Conservation (phyloP, 30 jellyfish, hydroid and myxozoan species). For the Aurelia sp. region DNA sequence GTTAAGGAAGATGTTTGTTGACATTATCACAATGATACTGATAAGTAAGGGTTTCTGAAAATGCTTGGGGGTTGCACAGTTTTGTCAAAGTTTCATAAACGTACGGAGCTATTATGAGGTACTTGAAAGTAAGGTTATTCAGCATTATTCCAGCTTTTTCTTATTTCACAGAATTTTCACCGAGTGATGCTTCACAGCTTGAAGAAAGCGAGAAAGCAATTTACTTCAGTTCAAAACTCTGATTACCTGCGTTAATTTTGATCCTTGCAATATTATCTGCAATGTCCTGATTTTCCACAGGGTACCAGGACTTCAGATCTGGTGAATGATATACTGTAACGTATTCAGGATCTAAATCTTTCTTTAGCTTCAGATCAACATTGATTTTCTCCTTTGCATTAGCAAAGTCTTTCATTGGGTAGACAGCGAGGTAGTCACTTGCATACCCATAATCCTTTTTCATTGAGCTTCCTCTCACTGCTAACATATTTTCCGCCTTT, state of each 20-base stretch:
- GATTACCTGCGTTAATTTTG: neutral
- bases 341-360: constrained; percentile 21
- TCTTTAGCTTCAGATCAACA: constrained; percentile 28
- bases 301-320: constrained; percentile 70
- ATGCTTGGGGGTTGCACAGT: no score
- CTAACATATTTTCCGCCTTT: constrained; percentile 5
- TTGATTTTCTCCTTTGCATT: neutral
- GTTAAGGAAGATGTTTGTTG: no score
- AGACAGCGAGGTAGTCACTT: constrained; percentile 51
- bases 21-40: no score
- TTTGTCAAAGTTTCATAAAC: no score
- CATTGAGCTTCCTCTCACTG: constrained; percentile 4
- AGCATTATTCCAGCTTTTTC: no score
- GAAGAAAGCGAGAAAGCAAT: no score
- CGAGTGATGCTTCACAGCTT: no score
- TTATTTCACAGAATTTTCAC: no score
- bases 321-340: constrained; percentile 77
- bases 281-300: constrained; percentile 11
- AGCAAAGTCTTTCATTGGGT: constrained; percentile 14
- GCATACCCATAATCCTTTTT: constrained; percentile 33
- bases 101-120: no score
- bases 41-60: no score
- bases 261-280: neutral
- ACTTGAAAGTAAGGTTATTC: no score
- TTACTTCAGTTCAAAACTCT: no score